Evolutionary conservation across 2,888 invertebrate genomes (phyloP), one percentile per base, ranked within the genome.

Genomic region (Bursaphelenchus okinawaensis): DNA sequence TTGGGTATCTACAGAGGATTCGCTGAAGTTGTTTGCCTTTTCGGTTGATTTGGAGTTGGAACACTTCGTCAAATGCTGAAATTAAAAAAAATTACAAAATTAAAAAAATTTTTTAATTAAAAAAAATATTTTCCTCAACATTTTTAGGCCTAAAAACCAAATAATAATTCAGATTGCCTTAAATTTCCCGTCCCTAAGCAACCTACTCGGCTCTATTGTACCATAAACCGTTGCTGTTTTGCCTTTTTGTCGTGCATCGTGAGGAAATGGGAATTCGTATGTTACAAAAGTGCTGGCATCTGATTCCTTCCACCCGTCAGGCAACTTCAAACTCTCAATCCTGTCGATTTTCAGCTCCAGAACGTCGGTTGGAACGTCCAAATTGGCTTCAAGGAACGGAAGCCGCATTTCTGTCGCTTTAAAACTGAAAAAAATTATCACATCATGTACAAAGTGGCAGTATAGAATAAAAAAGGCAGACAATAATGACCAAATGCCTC

Each of bases 221-320:
- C 91, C 89, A 82, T 89, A 90, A 4, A 93, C 87, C 3, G 90
- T 88, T 0, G 87, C 84, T 0, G 93, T 92, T 76, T 89, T 88
- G 68, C 91, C 90, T 23, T 87, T 87, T 69, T 86, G 86, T 16
- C 84, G 84, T 84, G 87, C 86, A 83, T 91, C 91, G 83, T 88
- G 88, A 23, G 93, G 93, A 84, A 88, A 92, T 0, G 94, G 93
- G 83, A 95, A 91, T 82, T 94, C 93, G 79, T 90, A 89, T 82
- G 90, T 91, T 12, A 96, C 90, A 82, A 91, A 95, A 0, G 94
- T 0, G 91, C 62, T 57, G 23, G 63, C 66, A 60, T 72, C 72
- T 89, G 60, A 60, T 1, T 66, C 64, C 23, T 67, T 72, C 72
- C 75, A 72, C 16, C 75, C 75, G 9, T 75, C 72, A 4, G 74